Conservation (phyloP, 1,140 invertebrate species). For the Cyphomyrmex costatus region DNA sequence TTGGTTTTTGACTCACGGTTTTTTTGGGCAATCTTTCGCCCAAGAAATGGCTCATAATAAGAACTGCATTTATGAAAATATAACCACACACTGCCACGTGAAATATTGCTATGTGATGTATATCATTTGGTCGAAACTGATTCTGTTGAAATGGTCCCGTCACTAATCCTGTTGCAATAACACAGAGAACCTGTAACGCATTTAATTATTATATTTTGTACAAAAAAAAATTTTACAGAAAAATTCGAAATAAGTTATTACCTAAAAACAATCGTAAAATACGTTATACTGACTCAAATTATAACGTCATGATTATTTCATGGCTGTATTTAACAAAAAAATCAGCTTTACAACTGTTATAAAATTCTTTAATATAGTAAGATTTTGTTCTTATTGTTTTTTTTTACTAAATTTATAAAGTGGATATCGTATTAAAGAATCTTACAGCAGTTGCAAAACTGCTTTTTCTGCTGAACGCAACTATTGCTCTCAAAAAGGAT, state of each 20-base stretch:
- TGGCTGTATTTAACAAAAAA: no score
- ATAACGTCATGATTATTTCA: not conserved
- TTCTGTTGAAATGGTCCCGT: slow-evolving; percentile 87
- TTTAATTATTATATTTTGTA: not conserved
- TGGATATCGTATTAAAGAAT: no score
- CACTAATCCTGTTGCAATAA: slow-evolving; percentile 87
- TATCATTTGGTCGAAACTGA: slow-evolving; percentile 82
- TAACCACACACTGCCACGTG: slow-evolving; percentile 88
- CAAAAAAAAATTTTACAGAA: not conserved
- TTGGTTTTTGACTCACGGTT: slow-evolving; percentile 82
- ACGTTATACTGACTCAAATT: not conserved
- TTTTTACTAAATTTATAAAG: no score
- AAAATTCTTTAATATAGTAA: no score
- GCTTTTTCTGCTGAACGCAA: no score
- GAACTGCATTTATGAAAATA: slow-evolving; percentile 89
- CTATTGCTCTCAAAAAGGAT: not conserved
- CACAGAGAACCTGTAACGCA: slow-evolving; percentile 82
- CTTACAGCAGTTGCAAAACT: no score
- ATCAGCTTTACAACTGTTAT: no score
- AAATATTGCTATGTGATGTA: slow-evolving; percentile 87
- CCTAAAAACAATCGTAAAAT: not conserved
- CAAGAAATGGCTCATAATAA: slow-evolving; percentile 88
- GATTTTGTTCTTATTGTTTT: no score
- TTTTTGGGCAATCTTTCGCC: slow-evolving; percentile 89
- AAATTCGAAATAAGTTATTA: not conserved